phyloP scores from a whole-genome alignment of 2,797 vertebrate species.

The Moxostoma hubbsi region DNA sequence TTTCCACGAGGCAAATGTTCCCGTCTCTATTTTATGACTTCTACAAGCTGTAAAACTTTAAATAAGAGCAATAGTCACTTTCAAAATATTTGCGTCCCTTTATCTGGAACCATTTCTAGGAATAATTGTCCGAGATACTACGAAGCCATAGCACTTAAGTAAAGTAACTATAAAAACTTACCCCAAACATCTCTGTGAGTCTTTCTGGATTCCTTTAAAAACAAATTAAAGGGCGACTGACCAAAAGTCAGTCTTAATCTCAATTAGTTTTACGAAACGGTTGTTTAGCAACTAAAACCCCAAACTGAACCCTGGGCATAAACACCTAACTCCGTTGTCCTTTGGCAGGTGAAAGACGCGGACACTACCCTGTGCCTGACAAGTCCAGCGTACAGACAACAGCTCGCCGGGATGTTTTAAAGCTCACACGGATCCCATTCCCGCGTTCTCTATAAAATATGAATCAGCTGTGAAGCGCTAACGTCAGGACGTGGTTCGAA shows the following conservation, averaged over 20 bases:
- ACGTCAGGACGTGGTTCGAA: constrained; percentile 41
- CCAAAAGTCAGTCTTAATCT: not conserved
- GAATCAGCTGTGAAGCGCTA: constrained; percentile 70
- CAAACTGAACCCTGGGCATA: not conserved
- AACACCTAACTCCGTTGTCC: not conserved
- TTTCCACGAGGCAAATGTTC: too few species aligned
- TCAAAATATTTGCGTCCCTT: too few species aligned
- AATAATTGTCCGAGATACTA: not conserved
- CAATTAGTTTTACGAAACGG: not conserved
- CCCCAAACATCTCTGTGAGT: constrained; percentile 68
- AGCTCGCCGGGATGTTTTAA: constrained; percentile 54
- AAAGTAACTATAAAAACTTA: constrained; percentile 38
- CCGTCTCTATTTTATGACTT: too few species aligned
- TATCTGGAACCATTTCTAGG: not conserved
- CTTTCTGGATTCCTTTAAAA: not conserved
- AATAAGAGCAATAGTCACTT: too few species aligned
- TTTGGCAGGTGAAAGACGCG: not conserved
- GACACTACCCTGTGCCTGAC: not conserved
- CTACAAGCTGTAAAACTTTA: too few species aligned
- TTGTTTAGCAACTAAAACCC: not conserved
- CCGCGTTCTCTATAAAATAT: constrained; percentile 60
- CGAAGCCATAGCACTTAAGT: too few species aligned
- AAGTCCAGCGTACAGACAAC: constrained; percentile 9
- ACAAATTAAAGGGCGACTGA: not conserved
- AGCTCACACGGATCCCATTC: not conserved